These are phyloP conservation scores for Lasioglossum figueresi DNA, from an alignment of 2,888 invertebrate genomes.

Conservation along the genomic window DNA sequence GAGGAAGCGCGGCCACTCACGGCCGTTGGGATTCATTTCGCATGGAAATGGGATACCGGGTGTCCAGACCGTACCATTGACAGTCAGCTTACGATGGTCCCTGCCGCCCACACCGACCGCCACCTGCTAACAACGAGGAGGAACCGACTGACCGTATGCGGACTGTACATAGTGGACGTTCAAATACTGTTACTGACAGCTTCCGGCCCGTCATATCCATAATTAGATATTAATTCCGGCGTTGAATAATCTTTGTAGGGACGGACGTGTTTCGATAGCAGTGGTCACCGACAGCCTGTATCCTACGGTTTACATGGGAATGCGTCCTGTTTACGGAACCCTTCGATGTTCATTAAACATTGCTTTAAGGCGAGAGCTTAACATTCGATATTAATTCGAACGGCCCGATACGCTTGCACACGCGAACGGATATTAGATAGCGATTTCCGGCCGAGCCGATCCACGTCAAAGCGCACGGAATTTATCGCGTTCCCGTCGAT, in stretches of 20 bases:
- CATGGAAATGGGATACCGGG: conserved; percentile 72
- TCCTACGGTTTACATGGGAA: background rate
- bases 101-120: background rate
- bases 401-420: background rate
- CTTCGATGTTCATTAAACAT: conserved; percentile 18
- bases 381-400: conserved; percentile 26
- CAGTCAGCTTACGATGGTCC: conserved; percentile 64
- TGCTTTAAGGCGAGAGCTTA: conserved; percentile 5
- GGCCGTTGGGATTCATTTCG: conserved; percentile 67
- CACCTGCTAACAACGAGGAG: conserved; percentile 59
- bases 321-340: background rate
- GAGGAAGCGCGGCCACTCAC: conserved; percentile 58
- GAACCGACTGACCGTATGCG: conserved; percentile 14
- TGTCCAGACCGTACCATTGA: conserved; percentile 52
- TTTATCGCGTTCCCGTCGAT: background rate
- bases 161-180: conserved; percentile 33
- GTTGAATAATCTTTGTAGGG: conserved; percentile 49
- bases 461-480: background rate
- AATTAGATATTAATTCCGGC: conserved; percentile 60
- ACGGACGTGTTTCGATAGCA: conserved; percentile 38
- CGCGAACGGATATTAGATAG: conserved; percentile 6
- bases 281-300: background rate
- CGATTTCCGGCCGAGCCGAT: background rate
- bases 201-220: conserved; percentile 48
- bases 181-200: conserved; percentile 55